Base-by-base conservation (phyloP, 1,140 invertebrate genomes). In the Stegodyphus mimosarum region DNA sequence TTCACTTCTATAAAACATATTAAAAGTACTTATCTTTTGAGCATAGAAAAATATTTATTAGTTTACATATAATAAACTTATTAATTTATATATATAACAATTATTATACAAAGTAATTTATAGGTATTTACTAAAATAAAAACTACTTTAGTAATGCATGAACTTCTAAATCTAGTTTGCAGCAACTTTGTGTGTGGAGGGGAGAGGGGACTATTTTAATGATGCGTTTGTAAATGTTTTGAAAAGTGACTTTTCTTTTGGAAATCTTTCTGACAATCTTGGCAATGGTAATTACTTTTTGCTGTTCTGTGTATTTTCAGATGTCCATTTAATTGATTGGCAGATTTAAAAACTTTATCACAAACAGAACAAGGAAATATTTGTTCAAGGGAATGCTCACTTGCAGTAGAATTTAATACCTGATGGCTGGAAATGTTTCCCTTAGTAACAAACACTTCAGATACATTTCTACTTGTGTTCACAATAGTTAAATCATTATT, bases 221-320 rank as follows among this genome's bases (percentile, higher is more conserved):
- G 33, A 67, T 67, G 64, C 13, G n/a, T 84, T 17, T 75, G 60
- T 15, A 84, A 49, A 55, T 84, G 81, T 17, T 84, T 84, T 60
- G 49, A 52, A 13, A 84, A 70, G 7, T 84, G 81, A 49, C 69
- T 69, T 66, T 76, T 84, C 63, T 74, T 74, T 50, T 84, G 75
- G n/a, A 84, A 84, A 49, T 84, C 60, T 18, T 69, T 84, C 6
- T 84, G 69, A 48, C 81, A 84, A n/a, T 49, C 63, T 49, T 84
- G 17, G 70, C 81, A 84, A 18, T 76, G 81, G 63, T 84, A 84
- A 75, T 75, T 69, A 52, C 6, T 9, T 48, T 83, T 71, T 11
- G 79, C 11, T 72, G 60, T 74, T 7, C 69, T 76, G 49, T 84
- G 81, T 10, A 18, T 60, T 17, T 67, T 70, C 18, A 33, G 51